Conservation (phyloP, 2,888 invertebrate species). For the Pyrocoelia pectoralis region DNA sequence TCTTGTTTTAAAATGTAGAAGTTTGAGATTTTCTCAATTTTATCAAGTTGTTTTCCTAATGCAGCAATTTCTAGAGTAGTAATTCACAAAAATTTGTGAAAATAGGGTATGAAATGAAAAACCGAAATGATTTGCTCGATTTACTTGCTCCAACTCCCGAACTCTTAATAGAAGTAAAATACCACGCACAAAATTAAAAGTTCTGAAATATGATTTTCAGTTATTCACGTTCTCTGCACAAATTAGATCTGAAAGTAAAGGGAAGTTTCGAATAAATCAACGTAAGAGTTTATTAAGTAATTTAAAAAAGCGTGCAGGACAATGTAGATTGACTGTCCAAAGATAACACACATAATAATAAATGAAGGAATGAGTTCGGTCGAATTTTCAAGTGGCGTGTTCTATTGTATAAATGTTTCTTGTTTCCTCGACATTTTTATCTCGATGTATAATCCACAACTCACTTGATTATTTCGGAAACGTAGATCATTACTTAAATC, state of each 20-base stretch:
- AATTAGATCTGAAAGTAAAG: slow-evolving; percentile 23
- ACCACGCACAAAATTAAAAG: slow-evolving; percentile 35
- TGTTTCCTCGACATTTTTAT: background rate
- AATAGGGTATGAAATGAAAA: slow-evolving; percentile 30
- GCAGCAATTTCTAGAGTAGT: slow-evolving; percentile 21
- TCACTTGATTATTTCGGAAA: slow-evolving; percentile 1
- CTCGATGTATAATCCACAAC: background rate
- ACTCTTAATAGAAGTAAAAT: slow-evolving; percentile 30
- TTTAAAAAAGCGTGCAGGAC: slow-evolving; percentile 29
- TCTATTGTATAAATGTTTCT: background rate
- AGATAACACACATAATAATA: slow-evolving; percentile 23
- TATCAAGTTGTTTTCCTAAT: slow-evolving; percentile 25
- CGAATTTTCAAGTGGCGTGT: slow-evolving; percentile 12
- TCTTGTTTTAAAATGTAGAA: slow-evolving; percentile 11
- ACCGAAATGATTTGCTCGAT: slow-evolving; percentile 35
- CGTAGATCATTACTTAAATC: background rate
- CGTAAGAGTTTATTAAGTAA: slow-evolving; percentile 30
- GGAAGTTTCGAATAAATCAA: slow-evolving; percentile 17
- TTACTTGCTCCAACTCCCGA: slow-evolving; percentile 23
- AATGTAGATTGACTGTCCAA: slow-evolving; percentile 23
- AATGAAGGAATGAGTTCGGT: slow-evolving; percentile 26
- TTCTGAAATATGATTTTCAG: slow-evolving; percentile 34
- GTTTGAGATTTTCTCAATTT: slow-evolving; percentile 22
- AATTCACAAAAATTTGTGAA: slow-evolving; percentile 24
- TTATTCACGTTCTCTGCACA: slow-evolving; percentile 18